Evolutionary conservation across 2,113 vertebrate species (phyloP).

Genomic region (Centropus unirufus): DNA sequence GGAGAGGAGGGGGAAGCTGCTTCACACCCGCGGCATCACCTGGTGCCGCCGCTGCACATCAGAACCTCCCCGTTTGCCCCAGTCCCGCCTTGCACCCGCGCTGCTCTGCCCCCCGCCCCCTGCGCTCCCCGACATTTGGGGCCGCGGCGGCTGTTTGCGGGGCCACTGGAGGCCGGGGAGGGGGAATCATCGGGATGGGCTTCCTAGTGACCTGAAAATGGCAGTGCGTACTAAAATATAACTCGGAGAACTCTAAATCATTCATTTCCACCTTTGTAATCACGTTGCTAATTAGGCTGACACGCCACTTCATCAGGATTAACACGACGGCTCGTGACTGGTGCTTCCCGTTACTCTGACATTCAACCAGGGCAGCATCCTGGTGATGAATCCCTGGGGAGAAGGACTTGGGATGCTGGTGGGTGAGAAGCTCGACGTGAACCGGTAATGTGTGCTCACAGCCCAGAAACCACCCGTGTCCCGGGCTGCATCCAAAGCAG

Average conservation of each 20-base stretch:
- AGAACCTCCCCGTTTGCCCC: neutral
- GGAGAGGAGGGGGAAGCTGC: too few relatives aligned
- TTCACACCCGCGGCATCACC: neutral
- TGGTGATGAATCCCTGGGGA: neutral
- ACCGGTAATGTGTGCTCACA: too few relatives aligned
- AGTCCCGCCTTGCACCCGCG: neutral
- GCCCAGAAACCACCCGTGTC: too few relatives aligned
- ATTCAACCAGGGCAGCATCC: conserved; percentile 72
- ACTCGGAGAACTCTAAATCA: conserved; percentile 83
- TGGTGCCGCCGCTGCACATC: neutral
- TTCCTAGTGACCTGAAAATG: conserved; percentile 56
- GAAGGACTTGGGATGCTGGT: too few relatives aligned
- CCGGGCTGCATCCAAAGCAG: too few relatives aligned
- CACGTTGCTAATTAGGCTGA: conserved; percentile 91
- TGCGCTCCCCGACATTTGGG: neutral
- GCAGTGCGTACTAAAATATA: conserved; percentile 76
- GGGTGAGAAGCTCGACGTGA: too few relatives aligned
- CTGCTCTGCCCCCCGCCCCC: neutral
- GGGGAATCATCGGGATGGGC: neutral
- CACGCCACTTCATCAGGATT: conserved; percentile 84
- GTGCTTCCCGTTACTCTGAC: conserved; percentile 80
- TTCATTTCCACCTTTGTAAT: conserved; percentile 94
- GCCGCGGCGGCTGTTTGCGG: fast-evolving
- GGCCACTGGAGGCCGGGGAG: neutral
- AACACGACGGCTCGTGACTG: conserved; percentile 81